Conservation (phyloP, 1,140 invertebrate genomes). For the Zaprionus nigranus region DNA sequence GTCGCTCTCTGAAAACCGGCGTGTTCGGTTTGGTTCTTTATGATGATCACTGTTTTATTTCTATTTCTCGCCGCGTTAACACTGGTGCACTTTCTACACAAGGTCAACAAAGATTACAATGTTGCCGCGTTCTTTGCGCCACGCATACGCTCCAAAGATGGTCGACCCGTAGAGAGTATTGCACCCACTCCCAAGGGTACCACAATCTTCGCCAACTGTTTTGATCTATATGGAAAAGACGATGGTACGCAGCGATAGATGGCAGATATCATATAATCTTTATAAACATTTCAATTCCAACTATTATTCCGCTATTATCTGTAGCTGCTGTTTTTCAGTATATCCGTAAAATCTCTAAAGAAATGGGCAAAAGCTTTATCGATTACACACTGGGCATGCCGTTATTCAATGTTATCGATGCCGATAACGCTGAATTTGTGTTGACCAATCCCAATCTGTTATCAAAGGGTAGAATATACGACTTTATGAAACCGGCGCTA, state of each 20-base stretch:
- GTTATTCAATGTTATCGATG: constrained; percentile 65
- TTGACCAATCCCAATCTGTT: constrained; percentile 64
- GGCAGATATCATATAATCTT: not conserved
- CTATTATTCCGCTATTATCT: too few species aligned
- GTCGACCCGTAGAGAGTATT: constrained; percentile 33
- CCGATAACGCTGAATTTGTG: constrained; percentile 58
- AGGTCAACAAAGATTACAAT: constrained; percentile 54
- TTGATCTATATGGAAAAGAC: constrained; percentile 56
- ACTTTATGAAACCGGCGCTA: constrained; percentile 88
- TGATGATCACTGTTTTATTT: constrained; percentile 18
- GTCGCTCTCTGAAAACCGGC: constrained; percentile 5
- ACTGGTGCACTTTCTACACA: constrained; percentile 46
- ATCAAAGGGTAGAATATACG: constrained; percentile 70
- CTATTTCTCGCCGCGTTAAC: constrained; percentile 31
- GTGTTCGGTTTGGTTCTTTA: not conserved
- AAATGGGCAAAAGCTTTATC: constrained; percentile 60
- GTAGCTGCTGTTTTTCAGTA: constrained; percentile 48
- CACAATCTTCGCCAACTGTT: constrained; percentile 57
- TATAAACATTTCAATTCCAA: not conserved
- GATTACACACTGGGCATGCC: constrained; percentile 49
- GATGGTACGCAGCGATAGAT: constrained; percentile 29
- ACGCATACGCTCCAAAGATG: constrained; percentile 50
- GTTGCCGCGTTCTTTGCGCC: constrained; percentile 45
- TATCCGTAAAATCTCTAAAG: constrained; percentile 16
- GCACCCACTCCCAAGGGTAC: constrained; percentile 31